Evolutionary conservation across 2,797 vertebrate genomes (phyloP), one percentile per base, ranked within the genome.

Genomic region (Silurus lanzhouensis): DNA sequence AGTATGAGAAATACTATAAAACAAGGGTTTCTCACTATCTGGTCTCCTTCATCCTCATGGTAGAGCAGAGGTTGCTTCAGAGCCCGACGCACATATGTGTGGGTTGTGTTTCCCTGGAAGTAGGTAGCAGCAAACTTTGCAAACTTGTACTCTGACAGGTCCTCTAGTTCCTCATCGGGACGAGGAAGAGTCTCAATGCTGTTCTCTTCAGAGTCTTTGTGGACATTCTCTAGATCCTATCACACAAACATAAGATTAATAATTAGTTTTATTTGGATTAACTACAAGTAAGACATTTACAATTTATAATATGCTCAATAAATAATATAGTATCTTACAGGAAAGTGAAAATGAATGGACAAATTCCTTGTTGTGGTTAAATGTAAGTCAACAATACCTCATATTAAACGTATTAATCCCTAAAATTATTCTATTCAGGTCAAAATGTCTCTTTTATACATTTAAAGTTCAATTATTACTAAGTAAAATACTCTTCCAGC

Each of bases 1-100:
- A 19, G 15, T 57, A 5, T 4, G 19, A 78, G 13, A 57, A 76
- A 20, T n/a, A 78, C 44, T 52, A 63, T n/a, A n/a, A 79, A 79
- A 63, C 0, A 8, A 63, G 12, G 1, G 27, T 68, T 76, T 61
- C 95, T 90, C 88, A 99, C 98, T 96, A 99, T 94, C 93, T 99
- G 98, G 91, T 99, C 97, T 27, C 97, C 98, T 91, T 99, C 98
- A 0, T 99, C 98, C 0, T 99, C 97, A 0, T 99, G 98, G 93
- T 96, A 99, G 74, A 99, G 94, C 87, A 99, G 94, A 0, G 98
- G 98, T 87, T 98, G 97, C 88, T 98, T 99, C 80, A 99, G 96
- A 0, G 98, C 96, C 5, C 98, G 94, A 0, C 98, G 95, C n/a
- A 96, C 94, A 13, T 99, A 99, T 0, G 94, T 96, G 91, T 99